Evolutionary conservation across 2,797 vertebrate genomes (phyloP).

Genomic region (Hippopotamyrus pictus): DNA sequence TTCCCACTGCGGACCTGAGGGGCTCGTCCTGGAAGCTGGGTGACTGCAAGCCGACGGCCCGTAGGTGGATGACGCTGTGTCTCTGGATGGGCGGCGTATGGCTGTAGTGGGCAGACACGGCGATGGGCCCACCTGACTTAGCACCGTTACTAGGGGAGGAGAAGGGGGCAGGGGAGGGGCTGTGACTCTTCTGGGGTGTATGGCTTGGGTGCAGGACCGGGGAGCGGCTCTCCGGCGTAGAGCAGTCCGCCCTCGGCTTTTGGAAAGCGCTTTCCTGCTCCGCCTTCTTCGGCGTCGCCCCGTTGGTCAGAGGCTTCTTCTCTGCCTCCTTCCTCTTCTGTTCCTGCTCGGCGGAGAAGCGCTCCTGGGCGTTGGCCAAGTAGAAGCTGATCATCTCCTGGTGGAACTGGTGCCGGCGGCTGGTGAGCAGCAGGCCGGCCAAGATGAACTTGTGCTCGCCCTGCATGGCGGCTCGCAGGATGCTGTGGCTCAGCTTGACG

Average conservation of each 20-base stretch:
- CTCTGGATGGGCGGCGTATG: conserved; percentile 66
- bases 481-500: conserved; percentile 98
- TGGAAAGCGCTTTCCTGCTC: conserved; percentile 49
- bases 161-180: conserved; percentile 56
- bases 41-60: conserved; percentile 60
- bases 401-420: conserved; percentile 94
- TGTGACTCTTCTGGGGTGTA: conserved; percentile 66
- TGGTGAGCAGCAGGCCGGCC: conserved; percentile 90
- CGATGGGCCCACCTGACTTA: conserved; percentile 53
- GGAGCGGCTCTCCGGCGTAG: conserved; percentile 62
- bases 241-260: conserved; percentile 53
- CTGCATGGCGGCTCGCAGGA: conserved; percentile 96
- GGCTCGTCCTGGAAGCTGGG: conserved; percentile 64
- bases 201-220: conserved; percentile 66
- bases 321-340: conserved; percentile 78
- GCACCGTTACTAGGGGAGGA: conserved; percentile 57
- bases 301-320: conserved; percentile 57
- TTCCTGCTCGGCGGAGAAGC: conserved; percentile 90
- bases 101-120: conserved; percentile 66
- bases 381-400: conserved; percentile 98
- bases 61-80: conserved; percentile 73
- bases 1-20: conserved; percentile 63
- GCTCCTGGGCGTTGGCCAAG: conserved; percentile 90
- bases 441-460: conserved; percentile 98
- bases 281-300: conserved; percentile 45